Base-by-base conservation (phyloP, 64 coral and sea anemone genomes). In the Montipora foliosa region DNA sequence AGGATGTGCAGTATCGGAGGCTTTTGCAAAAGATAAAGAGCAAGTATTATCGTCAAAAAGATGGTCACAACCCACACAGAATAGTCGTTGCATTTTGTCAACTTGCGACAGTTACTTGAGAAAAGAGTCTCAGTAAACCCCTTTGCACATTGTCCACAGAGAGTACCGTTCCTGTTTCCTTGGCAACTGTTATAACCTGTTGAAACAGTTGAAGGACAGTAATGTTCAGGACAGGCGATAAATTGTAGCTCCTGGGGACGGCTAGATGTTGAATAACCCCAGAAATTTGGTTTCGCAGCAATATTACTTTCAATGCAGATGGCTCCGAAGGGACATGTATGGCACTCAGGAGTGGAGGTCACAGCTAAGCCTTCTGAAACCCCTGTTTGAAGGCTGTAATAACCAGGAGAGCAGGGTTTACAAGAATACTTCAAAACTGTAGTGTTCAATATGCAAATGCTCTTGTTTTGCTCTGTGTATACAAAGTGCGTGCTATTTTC, bases 61-160 rank as follows among this genome's bases (percentile, higher is more conserved):
- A 67, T 67, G 25, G 25, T 25, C 25, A 25, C 25, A 25, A 25
- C 9, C 90, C 90, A 91, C 44, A 83, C 21, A 62, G 9, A 83
- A 6, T 21, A 13, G n/a, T 92, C 20, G n/a, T 8, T 75, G 58
- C 90, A 92, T 14, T 92, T 47, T 53, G 67, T 15, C 3, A 1
- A 12, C 3, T 69, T 67, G 6, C 45, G 29, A 53, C 90, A 83
- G 4, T 92, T 29, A 9, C 15, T 21, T 37, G 71, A 75, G 22
- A 92, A 92, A 7, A 92, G 37, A 24, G 78, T 83, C 70, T 92
- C 90, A 6, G 79, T 92, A 20, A 45, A 92, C 5, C 79, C 79
- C 22, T 92, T 22, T 55, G 75, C 77, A 49, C 90, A 92, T 29
- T 67, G 8, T 45, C 79, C 90, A 83, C 90, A 92, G 22, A 49